Percentiles rank a stretch among this genome's conserved stretches.
phyloP scores from a whole-genome alignment of 2,888 invertebrate genomes.

The Leptopterna dolabrata region DNA sequence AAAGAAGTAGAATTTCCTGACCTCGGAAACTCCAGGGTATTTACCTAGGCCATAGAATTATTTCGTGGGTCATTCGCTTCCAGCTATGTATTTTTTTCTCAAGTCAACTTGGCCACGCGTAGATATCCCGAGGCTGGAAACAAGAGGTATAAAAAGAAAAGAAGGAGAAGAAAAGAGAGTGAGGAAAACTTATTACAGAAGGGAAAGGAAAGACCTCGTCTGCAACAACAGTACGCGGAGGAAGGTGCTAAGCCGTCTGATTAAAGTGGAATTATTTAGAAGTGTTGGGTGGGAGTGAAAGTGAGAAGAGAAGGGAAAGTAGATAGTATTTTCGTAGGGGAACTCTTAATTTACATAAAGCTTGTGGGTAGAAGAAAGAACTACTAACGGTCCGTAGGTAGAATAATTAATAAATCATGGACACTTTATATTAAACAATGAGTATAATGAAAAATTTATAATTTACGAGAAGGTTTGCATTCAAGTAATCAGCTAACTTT shows the following conservation, averaged over 20 bases:
- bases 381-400: too few relatives aligned
- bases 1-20: too few relatives aligned
- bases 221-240: not conserved
- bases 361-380: not conserved
- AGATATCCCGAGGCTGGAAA: not conserved
- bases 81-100: not conserved
- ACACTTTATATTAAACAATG: too few relatives aligned
- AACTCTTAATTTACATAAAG: not conserved
- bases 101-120: not conserved
- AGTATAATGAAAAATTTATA: too few relatives aligned
- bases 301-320: not conserved
- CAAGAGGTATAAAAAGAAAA: not conserved
- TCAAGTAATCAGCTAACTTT: too few relatives aligned
- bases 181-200: not conserved
- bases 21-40: too few relatives aligned
- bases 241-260: not conserved
- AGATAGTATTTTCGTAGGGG: not conserved
- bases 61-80: not conserved
- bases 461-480: too few relatives aligned
- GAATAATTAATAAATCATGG: too few relatives aligned
- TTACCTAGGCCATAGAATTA: too few relatives aligned
- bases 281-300: not conserved
- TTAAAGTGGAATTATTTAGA: not conserved
- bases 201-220: not conserved
- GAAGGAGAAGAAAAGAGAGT: not conserved